These are phyloP conservation scores for Ceramica pisi DNA, from an alignment of 2,888 invertebrate genomes.

Conservation along the genomic window DNA sequence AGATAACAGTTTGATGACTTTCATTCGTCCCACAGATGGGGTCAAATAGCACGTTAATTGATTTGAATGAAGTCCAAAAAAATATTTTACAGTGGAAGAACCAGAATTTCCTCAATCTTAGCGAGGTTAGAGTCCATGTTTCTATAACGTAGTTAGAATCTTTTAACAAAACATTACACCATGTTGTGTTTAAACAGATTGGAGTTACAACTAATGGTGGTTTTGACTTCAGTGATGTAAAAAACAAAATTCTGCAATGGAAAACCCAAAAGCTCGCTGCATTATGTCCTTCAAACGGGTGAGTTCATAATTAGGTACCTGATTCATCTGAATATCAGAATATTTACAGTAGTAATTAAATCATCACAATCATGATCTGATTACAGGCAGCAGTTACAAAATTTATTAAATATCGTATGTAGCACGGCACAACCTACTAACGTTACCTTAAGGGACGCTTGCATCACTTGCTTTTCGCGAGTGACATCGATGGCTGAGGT, in stretches of 20 bases:
- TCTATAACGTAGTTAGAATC: slow-evolving; percentile 3
- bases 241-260: slow-evolving; percentile 89
- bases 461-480: slow-evolving; percentile 92
- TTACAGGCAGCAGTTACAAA: slow-evolving; percentile 83
- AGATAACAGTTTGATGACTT: slow-evolving; percentile 38
- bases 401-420: slow-evolving; percentile 92
- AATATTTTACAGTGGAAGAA: slow-evolving; percentile 85
- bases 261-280: slow-evolving; percentile 86
- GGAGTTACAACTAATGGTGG: slow-evolving; percentile 83
- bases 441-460: slow-evolving; percentile 90
- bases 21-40: slow-evolving; percentile 78
- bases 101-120: slow-evolving; percentile 81
- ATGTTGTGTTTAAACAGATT: slow-evolving; percentile 72
- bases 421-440: slow-evolving; percentile 92
- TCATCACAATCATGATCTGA: background rate
- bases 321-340: background rate
- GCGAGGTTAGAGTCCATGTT: slow-evolving; percentile 80
- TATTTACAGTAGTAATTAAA: background rate
- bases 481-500: slow-evolving; percentile 89
- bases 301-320: slow-evolving; percentile 57
- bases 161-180: background rate
- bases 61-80: slow-evolving; percentile 85
- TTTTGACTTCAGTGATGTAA: slow-evolving; percentile 86
- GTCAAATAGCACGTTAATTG: slow-evolving; percentile 80
- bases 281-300: slow-evolving; percentile 87